phyloP scores from a whole-genome alignment of 2,113 vertebrate species.

The Hiodon alosoides region DNA sequence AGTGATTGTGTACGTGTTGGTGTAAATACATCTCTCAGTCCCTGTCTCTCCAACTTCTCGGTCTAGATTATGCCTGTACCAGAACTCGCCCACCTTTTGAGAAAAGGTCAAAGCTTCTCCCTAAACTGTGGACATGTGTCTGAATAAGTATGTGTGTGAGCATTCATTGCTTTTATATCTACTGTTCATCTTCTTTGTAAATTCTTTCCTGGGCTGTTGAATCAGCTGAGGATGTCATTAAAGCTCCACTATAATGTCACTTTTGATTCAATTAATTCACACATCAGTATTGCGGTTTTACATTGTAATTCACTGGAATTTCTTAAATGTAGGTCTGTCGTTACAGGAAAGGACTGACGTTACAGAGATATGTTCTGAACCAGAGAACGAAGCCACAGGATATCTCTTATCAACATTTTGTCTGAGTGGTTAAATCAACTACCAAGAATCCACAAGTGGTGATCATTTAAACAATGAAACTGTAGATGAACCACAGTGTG shows the following conservation, averaged over 20 bases:
- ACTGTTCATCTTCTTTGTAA: conserved; percentile 21
- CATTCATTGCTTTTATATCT: not conserved
- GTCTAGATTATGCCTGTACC: no score
- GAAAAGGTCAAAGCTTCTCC: no score
- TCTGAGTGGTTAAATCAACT: not conserved
- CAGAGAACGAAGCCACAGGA: not conserved
- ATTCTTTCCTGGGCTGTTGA: conserved; percentile 17
- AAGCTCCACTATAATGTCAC: conserved; percentile 40
- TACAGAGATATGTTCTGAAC: not conserved
- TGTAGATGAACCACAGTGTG: no score
- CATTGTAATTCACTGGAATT: conserved; percentile 54
- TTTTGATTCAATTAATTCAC: conserved; percentile 54
- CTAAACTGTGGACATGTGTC: no score
- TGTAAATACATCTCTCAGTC: no score
- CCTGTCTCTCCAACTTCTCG: no score
- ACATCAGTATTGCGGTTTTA: conserved; percentile 51
- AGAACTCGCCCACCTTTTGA: no score
- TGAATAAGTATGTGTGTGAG: not conserved
- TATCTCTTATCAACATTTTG: not conserved
- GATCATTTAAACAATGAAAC: no score
- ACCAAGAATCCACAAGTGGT: not conserved
- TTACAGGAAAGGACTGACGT: not conserved
- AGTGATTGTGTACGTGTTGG: no score
- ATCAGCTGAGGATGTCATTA: conserved; percentile 35
- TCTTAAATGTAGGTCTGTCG: conserved; percentile 41